A percentile compares a stretch with the other conserved stretches of the same genome.
These are phyloP conservation scores for Fulmarus glacialis DNA, from an alignment of 2,113 vertebrate species.

Conservation along the genomic window DNA sequence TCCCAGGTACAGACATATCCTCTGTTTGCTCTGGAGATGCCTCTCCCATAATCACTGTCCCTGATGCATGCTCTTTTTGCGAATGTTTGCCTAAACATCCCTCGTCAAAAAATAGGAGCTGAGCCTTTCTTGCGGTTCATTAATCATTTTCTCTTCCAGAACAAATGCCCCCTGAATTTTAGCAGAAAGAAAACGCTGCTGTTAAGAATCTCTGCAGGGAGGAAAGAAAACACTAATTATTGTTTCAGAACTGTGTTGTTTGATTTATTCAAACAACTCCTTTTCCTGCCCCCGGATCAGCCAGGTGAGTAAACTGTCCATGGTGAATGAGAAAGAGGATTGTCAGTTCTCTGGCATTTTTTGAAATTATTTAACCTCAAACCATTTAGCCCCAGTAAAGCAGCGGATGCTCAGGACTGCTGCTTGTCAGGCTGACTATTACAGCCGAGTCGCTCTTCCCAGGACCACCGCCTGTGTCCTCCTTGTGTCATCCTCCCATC, in stretches of 20 bases:
- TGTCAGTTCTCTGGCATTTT: neutral
- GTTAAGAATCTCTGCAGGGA: neutral
- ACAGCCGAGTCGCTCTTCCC: accelerated
- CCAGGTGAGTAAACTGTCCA: neutral
- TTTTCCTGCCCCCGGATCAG: neutral
- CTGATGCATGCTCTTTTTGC: neutral
- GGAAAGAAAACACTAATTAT: neutral
- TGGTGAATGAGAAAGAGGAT: neutral
- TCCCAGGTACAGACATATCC: neutral
- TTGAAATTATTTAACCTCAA: neutral
- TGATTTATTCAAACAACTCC: neutral
- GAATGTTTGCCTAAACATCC: neutral
- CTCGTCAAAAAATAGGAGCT: neutral
- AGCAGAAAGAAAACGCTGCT: neutral
- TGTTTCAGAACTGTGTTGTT: neutral
- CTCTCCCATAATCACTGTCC: neutral
- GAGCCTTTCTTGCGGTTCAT: neutral
- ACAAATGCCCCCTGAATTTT: neutral
- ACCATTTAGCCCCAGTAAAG: neutral
- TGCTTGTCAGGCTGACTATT: neutral
- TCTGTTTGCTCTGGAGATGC: neutral
- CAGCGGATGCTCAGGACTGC: no score
- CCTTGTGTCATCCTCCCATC: accelerated
- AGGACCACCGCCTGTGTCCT: accelerated
- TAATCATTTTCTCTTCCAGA: neutral